phyloP scores from a whole-genome alignment of 1,140 invertebrate genomes.

The Drosophila pachea region DNA sequence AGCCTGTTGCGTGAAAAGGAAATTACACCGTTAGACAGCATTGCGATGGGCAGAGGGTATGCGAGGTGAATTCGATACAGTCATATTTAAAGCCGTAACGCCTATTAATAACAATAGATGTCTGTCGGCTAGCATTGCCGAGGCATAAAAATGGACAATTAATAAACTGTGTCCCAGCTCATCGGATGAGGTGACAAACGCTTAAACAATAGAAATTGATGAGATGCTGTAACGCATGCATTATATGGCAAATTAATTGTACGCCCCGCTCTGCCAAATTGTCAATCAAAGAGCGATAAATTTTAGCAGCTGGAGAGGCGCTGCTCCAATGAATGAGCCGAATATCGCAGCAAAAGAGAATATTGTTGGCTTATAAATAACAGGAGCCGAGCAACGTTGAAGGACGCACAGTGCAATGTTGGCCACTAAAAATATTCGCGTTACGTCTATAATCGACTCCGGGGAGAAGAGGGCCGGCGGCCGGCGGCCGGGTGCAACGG shows the following conservation, averaged over 20 bases:
- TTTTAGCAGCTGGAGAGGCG: slow-evolving; percentile 20
- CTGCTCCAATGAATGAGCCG: slow-evolving; percentile 26
- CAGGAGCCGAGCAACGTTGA: slow-evolving; percentile 1
- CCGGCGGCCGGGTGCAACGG: too few species aligned
- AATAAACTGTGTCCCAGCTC: slow-evolving; percentile 58
- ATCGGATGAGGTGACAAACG: slow-evolving; percentile 64
- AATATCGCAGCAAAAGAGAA: slow-evolving; percentile 30
- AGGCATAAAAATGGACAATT: slow-evolving; percentile 67
- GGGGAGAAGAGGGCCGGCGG: background rate
- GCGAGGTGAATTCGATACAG: slow-evolving; percentile 46
- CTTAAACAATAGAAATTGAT: slow-evolving; percentile 76
- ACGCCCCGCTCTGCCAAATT: slow-evolving; percentile 48
- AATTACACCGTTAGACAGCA: background rate
- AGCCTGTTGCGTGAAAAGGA: too few species aligned
- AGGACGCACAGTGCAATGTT: slow-evolving; percentile 30
- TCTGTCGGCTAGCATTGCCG: slow-evolving; percentile 46
- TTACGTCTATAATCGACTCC: slow-evolving; percentile 34
- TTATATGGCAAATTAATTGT: slow-evolving; percentile 75
- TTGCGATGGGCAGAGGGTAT: background rate
- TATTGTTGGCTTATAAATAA: slow-evolving; percentile 31
- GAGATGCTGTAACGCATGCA: slow-evolving; percentile 73
- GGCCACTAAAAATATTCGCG: slow-evolving; percentile 32
- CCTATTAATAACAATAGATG: slow-evolving; percentile 59
- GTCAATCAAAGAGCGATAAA: slow-evolving; percentile 75
- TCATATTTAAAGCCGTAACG: slow-evolving; percentile 40